These are phyloP conservation scores for Eledona agricola DNA, from an alignment of 2,888 invertebrate species.

Conservation along the genomic window DNA sequence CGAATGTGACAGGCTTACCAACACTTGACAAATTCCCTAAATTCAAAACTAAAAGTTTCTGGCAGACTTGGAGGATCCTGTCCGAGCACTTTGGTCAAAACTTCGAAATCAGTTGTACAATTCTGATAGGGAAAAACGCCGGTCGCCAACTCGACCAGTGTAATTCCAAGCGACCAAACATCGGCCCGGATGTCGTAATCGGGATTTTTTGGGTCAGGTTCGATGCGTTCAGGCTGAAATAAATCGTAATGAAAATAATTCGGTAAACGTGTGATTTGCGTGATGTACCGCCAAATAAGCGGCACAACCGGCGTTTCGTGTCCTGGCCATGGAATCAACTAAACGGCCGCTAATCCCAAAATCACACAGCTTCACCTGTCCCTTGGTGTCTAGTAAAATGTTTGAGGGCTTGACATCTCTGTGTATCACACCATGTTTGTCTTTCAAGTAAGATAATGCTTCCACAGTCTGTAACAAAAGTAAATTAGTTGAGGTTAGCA, in stretches of 20 bases:
- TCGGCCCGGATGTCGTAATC: slow-evolving; percentile 99
- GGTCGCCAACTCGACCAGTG: slow-evolving; percentile 94
- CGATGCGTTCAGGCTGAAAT: slow-evolving; percentile 93
- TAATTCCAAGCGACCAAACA: slow-evolving; percentile 98
- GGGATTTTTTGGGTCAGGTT: slow-evolving; percentile 90
- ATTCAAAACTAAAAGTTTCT: slow-evolving; percentile 81
- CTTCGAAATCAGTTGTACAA: slow-evolving; percentile 98
- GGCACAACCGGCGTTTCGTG: slow-evolving; percentile 96
- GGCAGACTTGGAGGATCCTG: slow-evolving; percentile 90
- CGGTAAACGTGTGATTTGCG: background rate
- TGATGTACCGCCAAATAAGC: slow-evolving; percentile 98
- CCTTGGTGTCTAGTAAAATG: slow-evolving; percentile 93
- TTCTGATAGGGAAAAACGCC: slow-evolving; percentile 94
- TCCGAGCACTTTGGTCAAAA: slow-evolving; percentile 87
- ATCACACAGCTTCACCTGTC: slow-evolving; percentile 97
- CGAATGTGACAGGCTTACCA: slow-evolving; percentile 70
- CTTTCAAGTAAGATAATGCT: slow-evolving; percentile 97
- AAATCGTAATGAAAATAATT: too few relatives aligned
- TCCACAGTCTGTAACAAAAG: slow-evolving; percentile 80
- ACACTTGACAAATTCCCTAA: slow-evolving; percentile 89
- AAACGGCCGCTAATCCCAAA: slow-evolving; percentile 98
- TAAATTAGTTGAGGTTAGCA: background rate
- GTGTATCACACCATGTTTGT: slow-evolving; percentile 96
- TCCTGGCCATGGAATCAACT: slow-evolving; percentile 98
- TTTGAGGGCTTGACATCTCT: slow-evolving; percentile 99